Evolutionary conservation across 2,113 vertebrate genomes (phyloP).

Genomic region (Toxotes jaculatrix): DNA sequence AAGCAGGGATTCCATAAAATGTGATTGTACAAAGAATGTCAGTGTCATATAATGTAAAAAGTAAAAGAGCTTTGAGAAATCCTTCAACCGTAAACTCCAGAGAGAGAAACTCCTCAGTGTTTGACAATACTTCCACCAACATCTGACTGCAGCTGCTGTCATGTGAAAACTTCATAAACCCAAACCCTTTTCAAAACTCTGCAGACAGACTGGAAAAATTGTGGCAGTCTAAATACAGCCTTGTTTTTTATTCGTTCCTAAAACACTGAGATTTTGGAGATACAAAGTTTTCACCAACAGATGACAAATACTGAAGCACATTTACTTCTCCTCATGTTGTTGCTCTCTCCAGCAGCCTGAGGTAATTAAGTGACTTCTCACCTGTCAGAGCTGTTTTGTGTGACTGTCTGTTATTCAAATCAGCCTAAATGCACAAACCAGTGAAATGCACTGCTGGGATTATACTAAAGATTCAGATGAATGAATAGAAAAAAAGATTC

Average conservation of each 20-base stretch:
- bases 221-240: neutral
- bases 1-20: constrained; percentile 35
- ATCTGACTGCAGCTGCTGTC: neutral
- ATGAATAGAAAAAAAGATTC: neutral
- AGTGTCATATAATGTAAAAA: constrained; percentile 36
- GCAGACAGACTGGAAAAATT: neutral
- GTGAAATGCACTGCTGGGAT: too few relatives aligned
- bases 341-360: neutral
- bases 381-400: neutral
- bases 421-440: neutral
- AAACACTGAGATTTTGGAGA: neutral
- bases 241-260: constrained; percentile 4
- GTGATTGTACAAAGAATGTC: constrained; percentile 17
- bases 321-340: neutral
- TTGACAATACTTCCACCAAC: neutral
- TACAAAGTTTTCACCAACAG: neutral
- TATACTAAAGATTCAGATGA: too few relatives aligned
- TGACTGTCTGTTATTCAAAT: neutral
- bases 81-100: constrained; percentile 30
- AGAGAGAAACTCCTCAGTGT: neutral
- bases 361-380: neutral
- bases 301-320: neutral
- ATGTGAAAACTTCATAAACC: constrained; percentile 17
- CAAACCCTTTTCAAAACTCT: constrained; percentile 1
- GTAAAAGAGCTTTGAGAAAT: constrained; percentile 29